Base-by-base conservation (phyloP, 2,797 vertebrate genomes). In the Carduelis carduelis region DNA sequence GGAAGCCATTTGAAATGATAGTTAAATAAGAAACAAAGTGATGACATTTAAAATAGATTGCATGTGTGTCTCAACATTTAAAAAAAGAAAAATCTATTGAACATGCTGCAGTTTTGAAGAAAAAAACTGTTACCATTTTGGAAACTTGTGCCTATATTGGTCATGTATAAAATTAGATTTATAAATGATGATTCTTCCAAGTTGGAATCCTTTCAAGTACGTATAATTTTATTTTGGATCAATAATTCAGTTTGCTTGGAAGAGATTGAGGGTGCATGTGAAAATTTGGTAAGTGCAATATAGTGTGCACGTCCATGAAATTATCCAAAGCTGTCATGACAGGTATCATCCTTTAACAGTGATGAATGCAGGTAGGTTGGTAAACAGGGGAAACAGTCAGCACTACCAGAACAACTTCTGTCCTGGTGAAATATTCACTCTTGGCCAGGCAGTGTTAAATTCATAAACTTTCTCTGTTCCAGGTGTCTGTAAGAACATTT, bases 341-440 rank as follows among this genome's bases (percentile, higher is more conserved):
- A 97, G 97, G 94, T 96, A 98, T 98, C 97, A 98, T 98, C 94
- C 95, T 98, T 97, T 98, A 97, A 97, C 91, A 96, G 88, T 97
- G 98, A 98, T 97, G 97, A 98, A 97, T 98, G 98, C 97, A 98
- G 98, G 98, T 98, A 97, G 97, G 88, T 95, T 96, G 95, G 96
- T 95, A 97, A 97, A 98, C 98, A 97, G 92, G 97, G 97, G 97
- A 95, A 97, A 96, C 96, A 97, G 95, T 98, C 98, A 98, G 97
- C 93, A 74, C 97, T 64, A 98, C 98, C 97, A 97, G 98, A 98
- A 98, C 98, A 98, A 97, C 96, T 96, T 96, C 97, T 97, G 95
- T 96, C 97, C 96, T 97, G 98, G 97, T 98, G 97, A 98, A 98
- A 98, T 98, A 97, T 89, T 98, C 97, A 97, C 98, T 98, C 97